A percentile compares a stretch with the other conserved stretches of the same genome.
phyloP scores from a whole-genome alignment of 2,113 vertebrate species.

The Elanus axillaris region DNA sequence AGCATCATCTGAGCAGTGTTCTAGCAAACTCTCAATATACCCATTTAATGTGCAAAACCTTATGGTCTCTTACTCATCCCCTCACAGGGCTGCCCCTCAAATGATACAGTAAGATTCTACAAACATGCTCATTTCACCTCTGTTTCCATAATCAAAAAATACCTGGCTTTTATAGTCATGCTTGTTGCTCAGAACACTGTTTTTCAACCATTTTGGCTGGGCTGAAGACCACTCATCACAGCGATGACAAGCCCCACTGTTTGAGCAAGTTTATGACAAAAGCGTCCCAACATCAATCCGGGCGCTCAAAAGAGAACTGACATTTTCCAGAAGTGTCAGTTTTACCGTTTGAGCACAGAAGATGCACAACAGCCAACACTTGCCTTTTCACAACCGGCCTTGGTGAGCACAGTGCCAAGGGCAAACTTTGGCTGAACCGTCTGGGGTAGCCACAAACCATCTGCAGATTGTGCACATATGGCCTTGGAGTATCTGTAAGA shows the following conservation, averaged over 20 bases:
- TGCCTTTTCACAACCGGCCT: background rate
- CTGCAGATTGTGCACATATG: background rate
- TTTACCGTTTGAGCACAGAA: fast-evolving
- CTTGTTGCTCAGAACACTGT: background rate
- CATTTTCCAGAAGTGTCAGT: background rate
- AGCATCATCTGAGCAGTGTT: background rate
- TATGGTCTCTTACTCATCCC: background rate
- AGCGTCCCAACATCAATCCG: background rate
- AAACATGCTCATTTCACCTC: background rate
- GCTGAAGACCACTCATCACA: background rate
- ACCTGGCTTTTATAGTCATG: background rate
- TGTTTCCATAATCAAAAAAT: background rate
- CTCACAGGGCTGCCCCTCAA: background rate
- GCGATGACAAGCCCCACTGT: background rate
- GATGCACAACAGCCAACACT: background rate
- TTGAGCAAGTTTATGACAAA: background rate
- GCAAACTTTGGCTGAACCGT: background rate
- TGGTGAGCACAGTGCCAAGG: background rate
- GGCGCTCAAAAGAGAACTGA: background rate
- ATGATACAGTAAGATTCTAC: background rate
- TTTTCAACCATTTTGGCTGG: background rate
- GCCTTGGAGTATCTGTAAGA: background rate
- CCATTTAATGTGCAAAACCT: background rate
- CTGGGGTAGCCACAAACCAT: background rate
- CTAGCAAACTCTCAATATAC: background rate